These are phyloP conservation scores for Limnodromus scolopaceus DNA, from an alignment of 2,797 vertebrate genomes.

Conservation along the genomic window DNA sequence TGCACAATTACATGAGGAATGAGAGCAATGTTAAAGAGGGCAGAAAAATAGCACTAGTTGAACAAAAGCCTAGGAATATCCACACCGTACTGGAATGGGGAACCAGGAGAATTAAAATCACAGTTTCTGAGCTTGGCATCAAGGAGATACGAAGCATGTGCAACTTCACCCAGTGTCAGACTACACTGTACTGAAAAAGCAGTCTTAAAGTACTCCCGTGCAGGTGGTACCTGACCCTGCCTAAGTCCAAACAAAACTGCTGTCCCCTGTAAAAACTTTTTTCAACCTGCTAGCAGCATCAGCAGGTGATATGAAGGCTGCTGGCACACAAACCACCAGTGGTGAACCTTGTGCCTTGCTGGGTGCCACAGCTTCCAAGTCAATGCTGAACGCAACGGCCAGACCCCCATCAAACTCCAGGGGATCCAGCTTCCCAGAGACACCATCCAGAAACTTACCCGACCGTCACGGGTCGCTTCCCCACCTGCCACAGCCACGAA, in stretches of 20 bases:
- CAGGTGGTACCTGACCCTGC: not conserved
- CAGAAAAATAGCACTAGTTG: not conserved
- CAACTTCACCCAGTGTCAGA: accelerated
- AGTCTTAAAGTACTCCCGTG: not conserved
- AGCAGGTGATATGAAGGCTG: not conserved
- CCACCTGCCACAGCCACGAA: not conserved
- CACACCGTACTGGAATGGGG: accelerated
- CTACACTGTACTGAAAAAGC: not conserved
- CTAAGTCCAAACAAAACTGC: not conserved
- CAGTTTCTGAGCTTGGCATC: not conserved
- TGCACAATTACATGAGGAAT: not conserved
- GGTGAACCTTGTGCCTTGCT: not conserved
- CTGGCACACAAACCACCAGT: accelerated
- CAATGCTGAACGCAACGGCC: accelerated
- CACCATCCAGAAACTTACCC: not conserved
- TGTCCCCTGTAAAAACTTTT: not conserved
- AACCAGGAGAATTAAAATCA: not conserved
- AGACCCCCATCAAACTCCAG: not conserved
- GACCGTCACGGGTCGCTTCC: not conserved
- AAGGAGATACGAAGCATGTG: not conserved
- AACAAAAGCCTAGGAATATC: not conserved
- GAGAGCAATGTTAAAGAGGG: not conserved
- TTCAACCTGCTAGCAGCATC: accelerated
- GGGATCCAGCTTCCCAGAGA: not conserved
- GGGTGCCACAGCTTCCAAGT: not conserved